Evolutionary conservation across 2,888 invertebrate species (phyloP), one percentile per base, ranked within the genome.

Genomic region (Eupithecia centaureata): DNA sequence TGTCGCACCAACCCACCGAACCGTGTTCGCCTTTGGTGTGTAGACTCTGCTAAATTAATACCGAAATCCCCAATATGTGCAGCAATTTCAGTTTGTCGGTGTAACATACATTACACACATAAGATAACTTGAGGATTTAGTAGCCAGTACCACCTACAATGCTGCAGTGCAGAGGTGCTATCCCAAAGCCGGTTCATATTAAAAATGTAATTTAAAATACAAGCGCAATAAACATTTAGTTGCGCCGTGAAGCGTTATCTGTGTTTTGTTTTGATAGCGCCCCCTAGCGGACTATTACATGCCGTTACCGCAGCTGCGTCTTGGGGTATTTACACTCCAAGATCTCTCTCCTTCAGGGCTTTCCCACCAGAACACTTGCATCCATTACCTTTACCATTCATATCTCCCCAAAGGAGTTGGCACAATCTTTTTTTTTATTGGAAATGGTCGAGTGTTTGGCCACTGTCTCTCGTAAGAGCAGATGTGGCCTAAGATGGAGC

Each of bases 221-320:
- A 56, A 18, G 35, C 12, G 61, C 68, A 65, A 68, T 70, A 67
- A 73, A 70, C 63, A 70, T 68, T 68, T 63, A 70, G 71, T 47
- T 66, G 65, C 65, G 65, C 68, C 63, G 70, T 67, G 73, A 68
- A 66, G 70, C 70, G 72, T 74, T 75, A 75, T 76, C 76, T 73
- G 61, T 61, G 62, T 72, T 73, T 73, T 75, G 73, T 76, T 77
- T 74, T 68, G 73, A 73, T 71, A 70, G 72, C 70, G 71, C 70
- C 66, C 72, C 51, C 67, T 68, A 54, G 57, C 61, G 72, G 69
- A 67, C 72, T 74, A 74, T 75, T 74, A 68, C 71, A 60, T 61
- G 57, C 32, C 58, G 61, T 65, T 63, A 70, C 71, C 73, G 56
- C 75, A 77, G 76, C 73, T 77, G 76, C 63, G 74, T 72, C 75